A percentile compares a stretch with the other conserved stretches of the same genome.
phyloP scores from a whole-genome alignment of 2,113 vertebrate species.

The Noctilio leporinus region DNA sequence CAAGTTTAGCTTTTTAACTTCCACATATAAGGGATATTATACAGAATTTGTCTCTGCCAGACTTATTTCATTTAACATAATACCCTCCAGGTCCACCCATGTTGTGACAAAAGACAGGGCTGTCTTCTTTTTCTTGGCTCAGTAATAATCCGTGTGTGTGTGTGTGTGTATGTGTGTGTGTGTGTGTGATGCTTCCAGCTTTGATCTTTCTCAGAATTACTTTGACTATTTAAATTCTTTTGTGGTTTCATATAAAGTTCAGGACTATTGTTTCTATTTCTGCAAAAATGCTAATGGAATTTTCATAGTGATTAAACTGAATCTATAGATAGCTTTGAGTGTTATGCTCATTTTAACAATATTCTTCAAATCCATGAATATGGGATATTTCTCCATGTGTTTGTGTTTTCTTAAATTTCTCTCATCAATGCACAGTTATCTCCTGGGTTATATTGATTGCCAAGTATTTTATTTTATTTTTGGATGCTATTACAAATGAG shows the following conservation, averaged over 20 bases:
- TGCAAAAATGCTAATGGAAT: background rate
- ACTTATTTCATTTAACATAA: background rate
- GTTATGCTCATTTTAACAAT: background rate
- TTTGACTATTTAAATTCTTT: background rate
- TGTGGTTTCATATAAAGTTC: background rate
- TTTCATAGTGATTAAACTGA: background rate
- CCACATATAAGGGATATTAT: background rate
- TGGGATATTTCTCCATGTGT: background rate
- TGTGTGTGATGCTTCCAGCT: background rate
- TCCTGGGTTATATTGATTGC: background rate
- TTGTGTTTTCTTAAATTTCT: background rate
- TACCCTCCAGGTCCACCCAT: background rate
- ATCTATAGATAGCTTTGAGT: background rate
- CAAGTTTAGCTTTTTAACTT: background rate
- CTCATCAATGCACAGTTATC: background rate
- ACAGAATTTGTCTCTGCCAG: background rate
- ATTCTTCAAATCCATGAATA: background rate
- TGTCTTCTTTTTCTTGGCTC: background rate
- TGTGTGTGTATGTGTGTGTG: background rate
- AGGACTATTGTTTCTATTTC: background rate
- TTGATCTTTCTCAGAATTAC: background rate
- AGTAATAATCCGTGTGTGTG: background rate
- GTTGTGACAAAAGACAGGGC: background rate
- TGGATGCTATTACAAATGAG: background rate
- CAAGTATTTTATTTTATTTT: background rate